Percentiles rank a stretch among this genome's conserved stretches.
These are phyloP conservation scores for Andrena dorsata DNA, from an alignment of 2,888 invertebrate genomes.

Conservation along the genomic window DNA sequence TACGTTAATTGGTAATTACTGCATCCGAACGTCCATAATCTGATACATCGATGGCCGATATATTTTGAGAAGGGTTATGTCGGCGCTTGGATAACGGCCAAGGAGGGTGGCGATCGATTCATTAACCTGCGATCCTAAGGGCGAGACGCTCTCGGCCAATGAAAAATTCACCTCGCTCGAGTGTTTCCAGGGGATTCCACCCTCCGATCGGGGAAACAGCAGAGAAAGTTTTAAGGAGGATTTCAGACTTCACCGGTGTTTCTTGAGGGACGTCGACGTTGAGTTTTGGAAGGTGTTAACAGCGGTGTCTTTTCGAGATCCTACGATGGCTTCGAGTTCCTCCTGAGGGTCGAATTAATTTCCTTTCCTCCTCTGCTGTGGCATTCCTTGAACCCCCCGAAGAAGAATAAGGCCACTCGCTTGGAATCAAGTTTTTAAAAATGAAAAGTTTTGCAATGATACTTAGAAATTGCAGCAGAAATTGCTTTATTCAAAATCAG, in stretches of 20 bases:
- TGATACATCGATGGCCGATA: conserved; percentile 17
- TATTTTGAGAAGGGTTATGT: not conserved
- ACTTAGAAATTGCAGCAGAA: not conserved
- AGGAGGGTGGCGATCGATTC: conserved; percentile 43
- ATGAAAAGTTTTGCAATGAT: not conserved
- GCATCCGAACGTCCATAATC: conserved; percentile 34
- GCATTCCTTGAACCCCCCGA: not conserved
- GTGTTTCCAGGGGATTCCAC: not conserved
- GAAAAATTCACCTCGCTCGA: conserved; percentile 33
- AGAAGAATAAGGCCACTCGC: not conserved
- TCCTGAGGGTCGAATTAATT: conserved; percentile 19
- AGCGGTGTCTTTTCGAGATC: conserved; percentile 18
- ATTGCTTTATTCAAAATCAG: not conserved
- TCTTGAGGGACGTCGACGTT: conserved; percentile 5
- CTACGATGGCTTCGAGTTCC: conserved; percentile 2
- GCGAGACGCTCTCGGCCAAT: not conserved
- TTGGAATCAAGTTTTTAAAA: not conserved
- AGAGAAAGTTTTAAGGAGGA: conserved; percentile 39
- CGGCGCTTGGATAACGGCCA: conserved; percentile 28
- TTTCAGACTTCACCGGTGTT: conserved; percentile 27
- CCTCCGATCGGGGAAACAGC: conserved; percentile 6
- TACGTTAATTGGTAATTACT: conserved; percentile 49
- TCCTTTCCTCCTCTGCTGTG: not conserved
- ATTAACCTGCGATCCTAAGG: conserved; percentile 29
- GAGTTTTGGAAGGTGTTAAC: conserved; percentile 36